phyloP scores from a whole-genome alignment of 2,888 invertebrate genomes.

The Geotrupes spiniger region DNA sequence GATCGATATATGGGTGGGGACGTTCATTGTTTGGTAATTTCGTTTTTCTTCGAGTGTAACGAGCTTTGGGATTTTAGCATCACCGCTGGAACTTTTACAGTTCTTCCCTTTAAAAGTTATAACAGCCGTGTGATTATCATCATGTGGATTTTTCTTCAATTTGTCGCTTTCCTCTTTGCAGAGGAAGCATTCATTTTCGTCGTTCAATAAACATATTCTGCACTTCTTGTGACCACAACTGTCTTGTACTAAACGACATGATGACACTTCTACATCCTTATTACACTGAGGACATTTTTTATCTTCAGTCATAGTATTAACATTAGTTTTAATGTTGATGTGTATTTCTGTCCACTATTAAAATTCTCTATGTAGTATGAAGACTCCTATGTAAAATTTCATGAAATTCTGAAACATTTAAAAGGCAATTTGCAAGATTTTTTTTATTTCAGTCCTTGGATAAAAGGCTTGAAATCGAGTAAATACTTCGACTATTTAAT shows the following conservation, averaged over 20 bases:
- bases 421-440: no score
- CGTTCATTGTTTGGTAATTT: conserved; percentile 27
- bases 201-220: conserved; percentile 66
- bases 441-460: no score
- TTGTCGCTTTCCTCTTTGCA: conserved; percentile 45
- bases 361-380: no score
- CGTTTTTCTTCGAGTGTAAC: conserved; percentile 25
- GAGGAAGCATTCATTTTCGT: conserved; percentile 63
- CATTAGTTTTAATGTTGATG: no score
- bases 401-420: no score
- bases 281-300: conserved; percentile 23
- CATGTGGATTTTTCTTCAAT: neutral
- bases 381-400: no score
- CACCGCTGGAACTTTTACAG: neutral
- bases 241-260: conserved; percentile 67
- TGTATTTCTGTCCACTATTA: no score
- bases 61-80: conserved; percentile 1
- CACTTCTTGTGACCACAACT: conserved; percentile 75
- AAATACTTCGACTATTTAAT: no score
- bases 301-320: no score
- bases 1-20: conserved; percentile 42
- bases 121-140: conserved; percentile 15
- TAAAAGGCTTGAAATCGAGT: no score
- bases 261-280: conserved; percentile 40
- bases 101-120: conserved; percentile 14